These are phyloP conservation scores for Pseudomyrmex pallidus DNA, from an alignment of 1,140 invertebrate species.

Conservation along the genomic window DNA sequence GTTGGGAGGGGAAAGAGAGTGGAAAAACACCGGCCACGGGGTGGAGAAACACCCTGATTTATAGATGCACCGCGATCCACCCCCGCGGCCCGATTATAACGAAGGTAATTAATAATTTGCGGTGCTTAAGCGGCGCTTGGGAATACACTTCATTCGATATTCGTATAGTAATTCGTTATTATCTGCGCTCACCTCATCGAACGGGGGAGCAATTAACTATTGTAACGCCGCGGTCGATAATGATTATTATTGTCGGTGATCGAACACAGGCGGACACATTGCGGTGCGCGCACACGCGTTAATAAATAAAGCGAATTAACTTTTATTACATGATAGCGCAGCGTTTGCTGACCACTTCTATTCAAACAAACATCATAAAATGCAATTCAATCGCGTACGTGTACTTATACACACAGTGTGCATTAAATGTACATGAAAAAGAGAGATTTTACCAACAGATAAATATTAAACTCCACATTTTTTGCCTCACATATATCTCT, in stretches of 20 bases:
- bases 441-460: neutral
- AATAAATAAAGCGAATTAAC: constrained; percentile 63
- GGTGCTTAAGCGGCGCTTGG: constrained; percentile 69
- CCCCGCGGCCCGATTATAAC: constrained; percentile 51
- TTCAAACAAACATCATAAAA: constrained; percentile 35
- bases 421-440: constrained; percentile 5
- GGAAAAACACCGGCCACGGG: constrained; percentile 63
- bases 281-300: constrained; percentile 34
- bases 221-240: constrained; percentile 55
- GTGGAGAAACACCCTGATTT: constrained; percentile 55
- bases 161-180: constrained; percentile 71
- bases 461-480: neutral
- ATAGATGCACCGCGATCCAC: constrained; percentile 54
- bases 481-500: too few species aligned
- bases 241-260: constrained; percentile 61
- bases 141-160: constrained; percentile 71
- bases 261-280: constrained; percentile 48
- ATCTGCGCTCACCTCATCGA: constrained; percentile 69
- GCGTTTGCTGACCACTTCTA: constrained; percentile 21
- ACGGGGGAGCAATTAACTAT: constrained; percentile 57
- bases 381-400: too few species aligned
- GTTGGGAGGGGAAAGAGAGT: too few species aligned
- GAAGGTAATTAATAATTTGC: constrained; percentile 72
- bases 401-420: too few species aligned
- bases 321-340: constrained; percentile 51